Evolutionary conservation across 2,113 vertebrate species (phyloP), one percentile per base, ranked within the genome.

Genomic region (Phylloscopus whistleri): DNA sequence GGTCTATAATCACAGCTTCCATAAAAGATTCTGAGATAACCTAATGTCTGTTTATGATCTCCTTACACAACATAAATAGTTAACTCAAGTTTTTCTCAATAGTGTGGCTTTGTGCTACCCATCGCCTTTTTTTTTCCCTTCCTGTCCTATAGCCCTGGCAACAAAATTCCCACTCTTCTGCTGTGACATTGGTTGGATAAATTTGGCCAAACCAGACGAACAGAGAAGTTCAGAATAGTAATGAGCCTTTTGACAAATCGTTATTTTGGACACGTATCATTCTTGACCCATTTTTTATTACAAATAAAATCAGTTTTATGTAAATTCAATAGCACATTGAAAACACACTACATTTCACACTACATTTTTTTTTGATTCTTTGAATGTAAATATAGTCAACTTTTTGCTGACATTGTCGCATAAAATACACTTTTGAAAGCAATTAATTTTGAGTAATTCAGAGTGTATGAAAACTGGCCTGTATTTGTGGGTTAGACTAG

Each of bases 91-190:
- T 58, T 48, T 87, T 67, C 26, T 60, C 18, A 69, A 16, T 5
- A 31, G 6, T 4, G 5, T 10, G 51, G 4, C 9, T 62, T 46
- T 70, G 24, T 48, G 31, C 7, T 88, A 37, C 1, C 4, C 27
- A 5, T 44, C 44, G 5, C 5, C 7, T 11, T 39, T 11, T 46
- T 31, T 35, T 56, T 39, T 24, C 1, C 7, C 0, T 5, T 5
- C 18, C 31, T 41, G 7, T 64, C 19, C 23, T 60, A 13, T 20
- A 64, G 23, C 18, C 11, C 13, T 16, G 16, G 62, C 15, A 41
- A 82, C 35, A 56, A 31, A 79, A 27, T 60, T 68, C 49, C 16
- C 13, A 10, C 16, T 56, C 16, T 39, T 68, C 37, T 79, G 41
- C 28, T 63, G 3, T 24, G 46, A 28, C 16, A n/a, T 8, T 33